Conservation (phyloP, 2,113 vertebrate species). For the Notothenia rossii region DNA sequence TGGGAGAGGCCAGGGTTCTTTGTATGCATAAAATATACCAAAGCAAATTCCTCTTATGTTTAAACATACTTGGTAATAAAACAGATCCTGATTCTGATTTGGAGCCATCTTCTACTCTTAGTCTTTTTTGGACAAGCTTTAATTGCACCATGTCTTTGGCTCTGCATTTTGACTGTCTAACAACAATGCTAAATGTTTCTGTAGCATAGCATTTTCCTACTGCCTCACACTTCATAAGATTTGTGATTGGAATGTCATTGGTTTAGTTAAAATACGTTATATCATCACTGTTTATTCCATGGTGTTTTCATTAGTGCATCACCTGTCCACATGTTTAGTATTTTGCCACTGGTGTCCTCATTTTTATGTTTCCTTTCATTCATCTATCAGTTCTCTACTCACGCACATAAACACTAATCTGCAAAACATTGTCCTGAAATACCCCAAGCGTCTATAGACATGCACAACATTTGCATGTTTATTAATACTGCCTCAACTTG, state of each 20-base stretch:
- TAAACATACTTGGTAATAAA: too few species aligned
- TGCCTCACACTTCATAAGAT: not conserved
- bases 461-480: slow-evolving; percentile 1
- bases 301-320: not conserved
- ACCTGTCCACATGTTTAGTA: not conserved
- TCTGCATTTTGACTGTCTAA: not conserved
- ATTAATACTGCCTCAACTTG: slow-evolving; percentile 20
- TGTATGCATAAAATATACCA: too few species aligned
- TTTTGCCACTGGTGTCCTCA: not conserved
- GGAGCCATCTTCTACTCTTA: not conserved
- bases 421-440: not conserved
- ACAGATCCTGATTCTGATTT: too few species aligned
- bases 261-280: not conserved
- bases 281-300: not conserved
- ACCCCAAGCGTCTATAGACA: not conserved
- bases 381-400: not conserved
- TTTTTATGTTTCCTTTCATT: not conserved
- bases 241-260: not conserved
- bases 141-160: not conserved
- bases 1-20: too few species aligned
- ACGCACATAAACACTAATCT: not conserved
- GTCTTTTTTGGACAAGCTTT: too few species aligned
- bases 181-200: not conserved
- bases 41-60: too few species aligned
- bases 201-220: not conserved